Evolutionary conservation across 2,797 vertebrate genomes (phyloP).

Genomic region (Clamator glandarius): DNA sequence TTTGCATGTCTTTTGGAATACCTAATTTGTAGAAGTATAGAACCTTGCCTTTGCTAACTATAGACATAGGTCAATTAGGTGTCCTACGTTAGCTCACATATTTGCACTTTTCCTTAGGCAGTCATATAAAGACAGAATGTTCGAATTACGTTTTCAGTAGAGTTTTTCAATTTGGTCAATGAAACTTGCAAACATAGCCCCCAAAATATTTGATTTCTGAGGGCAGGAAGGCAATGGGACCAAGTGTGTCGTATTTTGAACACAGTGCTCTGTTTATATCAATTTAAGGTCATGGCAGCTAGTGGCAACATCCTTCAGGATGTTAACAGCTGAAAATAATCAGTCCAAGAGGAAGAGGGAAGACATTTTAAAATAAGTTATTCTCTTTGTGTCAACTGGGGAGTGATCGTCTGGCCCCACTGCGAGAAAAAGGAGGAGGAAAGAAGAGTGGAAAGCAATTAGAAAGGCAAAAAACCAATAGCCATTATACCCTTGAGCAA

Average conservation of each 20-base stretch:
- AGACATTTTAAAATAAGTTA: slow-evolving; percentile 15
- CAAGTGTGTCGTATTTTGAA: not conserved
- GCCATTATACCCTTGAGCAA: slow-evolving; percentile 10
- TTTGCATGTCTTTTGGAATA: not conserved
- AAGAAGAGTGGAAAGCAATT: slow-evolving; percentile 41
- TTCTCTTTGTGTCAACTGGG: not conserved
- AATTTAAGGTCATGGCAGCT: slow-evolving; percentile 32
- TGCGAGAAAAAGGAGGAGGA: slow-evolving; percentile 20
- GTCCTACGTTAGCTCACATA: not conserved
- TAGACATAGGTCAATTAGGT: not conserved
- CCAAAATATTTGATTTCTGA: not conserved
- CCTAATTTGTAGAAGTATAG: not conserved
- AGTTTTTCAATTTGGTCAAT: not conserved
- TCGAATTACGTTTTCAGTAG: not conserved
- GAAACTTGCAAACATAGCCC: not conserved
- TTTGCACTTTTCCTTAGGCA: not conserved
- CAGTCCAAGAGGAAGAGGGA: slow-evolving; percentile 8
- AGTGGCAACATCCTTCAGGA: not conserved
- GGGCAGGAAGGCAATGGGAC: not conserved
- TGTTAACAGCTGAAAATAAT: slow-evolving; percentile 35
- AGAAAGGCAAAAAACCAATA: slow-evolving; percentile 1
- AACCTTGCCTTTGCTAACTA: not conserved
- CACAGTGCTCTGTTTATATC: slow-evolving; percentile 54
- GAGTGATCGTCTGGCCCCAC: slow-evolving; percentile 17
- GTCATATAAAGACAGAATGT: not conserved